phyloP scores from a whole-genome alignment of 1,140 invertebrate species.

The Choristoneura fumiferana region DNA sequence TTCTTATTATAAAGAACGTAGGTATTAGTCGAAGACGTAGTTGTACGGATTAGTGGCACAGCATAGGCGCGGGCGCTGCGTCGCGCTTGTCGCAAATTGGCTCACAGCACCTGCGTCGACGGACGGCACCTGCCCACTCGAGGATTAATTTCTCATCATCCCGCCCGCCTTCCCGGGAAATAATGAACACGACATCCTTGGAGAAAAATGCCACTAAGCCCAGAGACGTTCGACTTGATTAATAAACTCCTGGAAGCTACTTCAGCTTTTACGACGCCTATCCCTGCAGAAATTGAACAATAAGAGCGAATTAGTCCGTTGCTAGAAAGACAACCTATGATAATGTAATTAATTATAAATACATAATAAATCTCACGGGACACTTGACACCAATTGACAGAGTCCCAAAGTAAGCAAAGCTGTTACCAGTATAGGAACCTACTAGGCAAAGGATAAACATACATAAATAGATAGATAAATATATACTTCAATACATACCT shows the following conservation, averaged over 20 bases:
- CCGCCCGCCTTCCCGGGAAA: constrained; percentile 44
- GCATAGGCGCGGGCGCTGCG: constrained; percentile 33
- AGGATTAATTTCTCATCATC: constrained; percentile 75
- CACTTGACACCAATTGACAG: too few relatives aligned
- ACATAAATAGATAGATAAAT: too few relatives aligned
- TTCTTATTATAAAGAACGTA: too few relatives aligned
- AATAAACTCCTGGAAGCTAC: constrained; percentile 53
- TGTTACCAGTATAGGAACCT: too few relatives aligned
- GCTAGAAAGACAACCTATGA: too few relatives aligned
- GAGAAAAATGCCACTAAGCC: constrained; percentile 66
- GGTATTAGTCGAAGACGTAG: constrained; percentile 31
- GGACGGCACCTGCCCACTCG: constrained; percentile 48
- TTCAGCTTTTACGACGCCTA: constrained; percentile 29
- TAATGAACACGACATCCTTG: constrained; percentile 64
- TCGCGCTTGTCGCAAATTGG: constrained; percentile 50
- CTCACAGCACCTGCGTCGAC: constrained; percentile 57
- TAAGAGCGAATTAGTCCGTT: background rate
- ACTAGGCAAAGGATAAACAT: too few relatives aligned
- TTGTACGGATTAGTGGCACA: constrained; percentile 42
- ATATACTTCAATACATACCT: too few relatives aligned
- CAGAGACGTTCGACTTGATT: constrained; percentile 54
- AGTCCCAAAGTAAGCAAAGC: too few relatives aligned
- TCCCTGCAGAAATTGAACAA: constrained; percentile 27
- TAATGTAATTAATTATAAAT: too few relatives aligned
- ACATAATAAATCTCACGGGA: too few relatives aligned